Evolutionary conservation across 2,113 vertebrate species (phyloP).

Genomic region (Clinocottus analis): DNA sequence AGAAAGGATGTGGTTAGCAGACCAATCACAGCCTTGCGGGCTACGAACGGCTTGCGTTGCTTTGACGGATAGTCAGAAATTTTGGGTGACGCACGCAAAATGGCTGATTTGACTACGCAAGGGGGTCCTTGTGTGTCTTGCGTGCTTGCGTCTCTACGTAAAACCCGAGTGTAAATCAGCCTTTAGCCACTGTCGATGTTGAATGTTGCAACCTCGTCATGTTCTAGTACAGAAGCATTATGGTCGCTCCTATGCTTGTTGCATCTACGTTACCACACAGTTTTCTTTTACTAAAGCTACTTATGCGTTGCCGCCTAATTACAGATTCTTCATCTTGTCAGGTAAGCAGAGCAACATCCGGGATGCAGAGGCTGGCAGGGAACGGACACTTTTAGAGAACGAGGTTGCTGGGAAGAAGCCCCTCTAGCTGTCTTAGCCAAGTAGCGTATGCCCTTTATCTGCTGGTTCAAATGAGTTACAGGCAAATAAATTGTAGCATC

Average conservation of each 20-base stretch:
- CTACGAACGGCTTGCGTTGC: too few relatives aligned
- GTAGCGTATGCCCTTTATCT: background rate
- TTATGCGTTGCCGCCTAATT: slow-evolving; percentile 45
- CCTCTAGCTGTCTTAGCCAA: slow-evolving; percentile 20
- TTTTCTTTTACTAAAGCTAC: slow-evolving; percentile 7
- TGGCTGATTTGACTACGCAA: too few relatives aligned
- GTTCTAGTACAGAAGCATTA: background rate
- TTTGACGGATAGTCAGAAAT: too few relatives aligned
- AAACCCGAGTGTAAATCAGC: too few relatives aligned
- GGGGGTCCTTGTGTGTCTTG: too few relatives aligned
- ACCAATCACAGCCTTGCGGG: too few relatives aligned
- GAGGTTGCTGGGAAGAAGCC: slow-evolving; percentile 42
- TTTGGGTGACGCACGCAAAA: too few relatives aligned
- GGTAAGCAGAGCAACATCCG: slow-evolving; percentile 58
- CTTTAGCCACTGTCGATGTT: slow-evolving; percentile 27
- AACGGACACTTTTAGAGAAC: slow-evolving; percentile 36
- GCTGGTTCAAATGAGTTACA: slow-evolving; percentile 34
- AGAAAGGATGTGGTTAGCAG: too few relatives aligned
- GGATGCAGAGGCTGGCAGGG: slow-evolving; percentile 32
- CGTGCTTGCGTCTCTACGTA: too few relatives aligned
- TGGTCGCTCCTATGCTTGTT: background rate
- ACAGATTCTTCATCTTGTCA: slow-evolving; percentile 58
- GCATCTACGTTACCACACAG: background rate
- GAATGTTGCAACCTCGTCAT: background rate
- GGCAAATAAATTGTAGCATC: slow-evolving; percentile 26